Base-by-base conservation (phyloP, 1,140 invertebrate genomes). In the Eciton burchellii region DNA sequence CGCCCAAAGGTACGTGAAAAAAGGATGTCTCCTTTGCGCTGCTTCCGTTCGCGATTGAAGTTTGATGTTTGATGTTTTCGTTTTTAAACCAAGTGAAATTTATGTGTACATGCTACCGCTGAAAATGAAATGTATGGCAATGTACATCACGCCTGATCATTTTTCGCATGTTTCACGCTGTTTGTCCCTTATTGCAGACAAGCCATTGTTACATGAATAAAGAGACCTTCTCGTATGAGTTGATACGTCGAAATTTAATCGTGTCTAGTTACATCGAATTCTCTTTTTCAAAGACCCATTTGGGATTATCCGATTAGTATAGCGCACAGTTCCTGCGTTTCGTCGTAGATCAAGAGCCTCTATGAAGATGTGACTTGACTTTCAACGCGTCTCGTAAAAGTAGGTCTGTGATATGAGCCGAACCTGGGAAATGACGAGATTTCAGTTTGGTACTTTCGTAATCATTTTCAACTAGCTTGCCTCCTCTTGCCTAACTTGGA, bases 1-100 rank as follows among this genome's bases (percentile, higher is more conserved):
- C 45, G 8, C 88, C 91, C 0, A 79, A 82, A 71, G 29, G 91
- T 92, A 56, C 86, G 89, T 87, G 21, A 60, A n/a, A 43, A n/a
- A 2, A 1, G n/a, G n/a, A n/a, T n/a, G n/a, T 19, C 0, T 59
- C 65, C 24, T 1, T 45, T 65, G 6, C 2, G 35, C 35, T 35
- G 35, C 35, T 6, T 35, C 6, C 35, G 6, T 24, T 56, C 35
- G 4, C 21, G 12, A 41, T 45, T 19, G 29, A 12, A 70, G 21
- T 71, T 71, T 21, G 3, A 11, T 8, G 35, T 12, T 26, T 8
- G 19, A 1, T 5, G 11, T 9, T 14, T 11, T 29, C 11, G 12
- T 5, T 56, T 21, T 4, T 24, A 14, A 65, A 19, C 43, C 24
- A 29, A 29, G 35, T 41, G 0, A 54, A 70, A 8, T 70, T n/a